A percentile compares a stretch with the other conserved stretches of the same genome.
Conservation (phyloP, 1,140 invertebrate genomes). For the Drosophila insularis region DNA sequence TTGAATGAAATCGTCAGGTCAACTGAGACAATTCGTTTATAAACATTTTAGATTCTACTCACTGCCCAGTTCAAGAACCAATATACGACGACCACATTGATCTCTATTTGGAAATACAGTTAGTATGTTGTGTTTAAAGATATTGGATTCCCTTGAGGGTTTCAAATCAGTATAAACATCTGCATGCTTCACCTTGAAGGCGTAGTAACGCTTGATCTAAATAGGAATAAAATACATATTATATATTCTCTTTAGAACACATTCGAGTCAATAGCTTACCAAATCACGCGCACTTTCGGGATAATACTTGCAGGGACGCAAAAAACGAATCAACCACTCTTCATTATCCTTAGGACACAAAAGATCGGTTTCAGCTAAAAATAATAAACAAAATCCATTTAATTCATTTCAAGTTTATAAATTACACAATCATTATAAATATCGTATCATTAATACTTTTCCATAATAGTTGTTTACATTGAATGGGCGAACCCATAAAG, state of each 20-base stretch:
- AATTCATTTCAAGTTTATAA: neutral
- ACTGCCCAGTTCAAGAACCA: slow-evolving; percentile 91
- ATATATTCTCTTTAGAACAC: neutral
- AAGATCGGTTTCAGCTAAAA: slow-evolving; percentile 88
- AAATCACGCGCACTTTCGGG: slow-evolving; percentile 89
- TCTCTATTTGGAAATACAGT: slow-evolving; percentile 90
- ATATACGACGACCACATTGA: slow-evolving; percentile 88
- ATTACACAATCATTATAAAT: neutral
- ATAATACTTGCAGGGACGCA: slow-evolving; percentile 91
- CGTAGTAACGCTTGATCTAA: slow-evolving; percentile 90
- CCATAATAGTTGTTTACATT: neutral
- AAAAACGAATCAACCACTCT: slow-evolving; percentile 88
- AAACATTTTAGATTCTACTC: slow-evolving; percentile 80
- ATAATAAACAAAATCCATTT: slow-evolving; percentile 50
- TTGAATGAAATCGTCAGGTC: neutral
- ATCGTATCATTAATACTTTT: neutral
- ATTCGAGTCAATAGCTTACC: slow-evolving; percentile 83
- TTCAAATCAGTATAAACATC: slow-evolving; percentile 88
- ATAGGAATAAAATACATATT: neutral
- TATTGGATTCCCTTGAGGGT: slow-evolving; percentile 88
- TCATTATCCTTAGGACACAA: slow-evolving; percentile 88
- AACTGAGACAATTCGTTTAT: no score
- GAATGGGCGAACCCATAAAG: neutral
- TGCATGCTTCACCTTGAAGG: slow-evolving; percentile 89
- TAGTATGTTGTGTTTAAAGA: slow-evolving; percentile 90